Percentiles rank a stretch among this genome's conserved stretches.
phyloP scores from a whole-genome alignment of 2,113 vertebrate genomes.

The Castor canadensis region DNA sequence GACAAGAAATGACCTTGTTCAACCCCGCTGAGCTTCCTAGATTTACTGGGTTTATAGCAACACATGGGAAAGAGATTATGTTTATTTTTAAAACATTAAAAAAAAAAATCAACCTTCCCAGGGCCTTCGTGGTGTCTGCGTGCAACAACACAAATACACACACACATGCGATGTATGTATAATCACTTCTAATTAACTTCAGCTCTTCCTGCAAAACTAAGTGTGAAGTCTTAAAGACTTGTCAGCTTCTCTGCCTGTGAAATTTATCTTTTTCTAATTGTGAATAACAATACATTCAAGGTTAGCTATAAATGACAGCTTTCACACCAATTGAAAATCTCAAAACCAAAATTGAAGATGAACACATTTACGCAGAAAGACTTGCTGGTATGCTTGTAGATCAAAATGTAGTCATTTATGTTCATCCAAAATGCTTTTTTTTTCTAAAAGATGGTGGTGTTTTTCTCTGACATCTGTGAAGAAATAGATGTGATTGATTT shows the following conservation, averaged over 20 bases:
- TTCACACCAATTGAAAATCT: conserved; percentile 51
- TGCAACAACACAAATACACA: conserved; percentile 52
- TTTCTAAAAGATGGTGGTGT: background rate
- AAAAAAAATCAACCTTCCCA: conserved; percentile 67
- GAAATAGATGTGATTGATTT: conserved; percentile 39
- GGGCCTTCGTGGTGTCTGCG: conserved; percentile 56
- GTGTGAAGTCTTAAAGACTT: conserved; percentile 81
- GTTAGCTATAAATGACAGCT: conserved; percentile 72
- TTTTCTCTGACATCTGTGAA: conserved; percentile 22
- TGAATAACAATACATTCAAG: conserved; percentile 75
- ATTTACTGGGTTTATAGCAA: conserved; percentile 74
- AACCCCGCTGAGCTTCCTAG: conserved; percentile 78
- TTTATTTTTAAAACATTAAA: conserved; percentile 79
- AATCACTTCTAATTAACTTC: conserved; percentile 80
- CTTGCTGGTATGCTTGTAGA: background rate
- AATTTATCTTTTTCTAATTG: conserved; percentile 79
- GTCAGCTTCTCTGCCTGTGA: conserved; percentile 78
- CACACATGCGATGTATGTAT: conserved; percentile 42
- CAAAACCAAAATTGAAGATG: conserved; percentile 47
- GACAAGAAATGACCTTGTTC: conserved; percentile 80
- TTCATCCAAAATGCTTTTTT: background rate
- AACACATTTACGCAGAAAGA: conserved; percentile 41
- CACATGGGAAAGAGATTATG: conserved; percentile 80
- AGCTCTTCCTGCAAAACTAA: conserved; percentile 74
- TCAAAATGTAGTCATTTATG: conserved; percentile 53